Evolutionary conservation across 2,797 vertebrate species (phyloP), one percentile per base, ranked within the genome.

Genomic region (Acipenser ruthenus): DNA sequence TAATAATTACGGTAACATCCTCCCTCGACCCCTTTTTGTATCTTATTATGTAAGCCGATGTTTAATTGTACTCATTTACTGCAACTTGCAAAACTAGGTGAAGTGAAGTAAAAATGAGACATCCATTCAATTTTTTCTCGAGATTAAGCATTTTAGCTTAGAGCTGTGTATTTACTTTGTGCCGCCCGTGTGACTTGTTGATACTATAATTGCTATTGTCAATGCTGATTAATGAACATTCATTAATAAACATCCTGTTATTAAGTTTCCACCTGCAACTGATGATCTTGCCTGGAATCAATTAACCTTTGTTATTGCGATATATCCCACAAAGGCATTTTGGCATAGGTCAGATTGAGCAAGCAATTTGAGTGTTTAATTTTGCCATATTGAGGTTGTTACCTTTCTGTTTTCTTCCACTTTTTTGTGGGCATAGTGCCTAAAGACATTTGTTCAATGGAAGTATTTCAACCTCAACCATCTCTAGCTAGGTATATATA

Each of bases 241-340:
- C 91, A 90, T 93, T 94, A 92, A 94, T 94, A 93, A 88, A 88
- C 92, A 92, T 94, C 93, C 92, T 93, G 90, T 92, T 94, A 92
- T 91, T 93, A 90, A 87, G 85, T 91, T 88, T 94, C 92, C 93
- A 95, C 94, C 93, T 95, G 93, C 92, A 93, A 89, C 88, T 82
- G 76, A 84, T 85, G 84, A 80, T 83, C 88, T 81, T 76, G 90
- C 89, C 92, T 95, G 93, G 91, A 94, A 94, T 95, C 93, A 94
- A 95, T 95, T 95, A 94, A 88, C 85, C 91, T 89, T 87, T 89
- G 90, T 93, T 92, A 93, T 92, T 91, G 77, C 91, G 86, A 93
- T 95, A 94, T 94, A 91, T 90, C 88, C 88, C 86, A 86, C 86
- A 87, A 90, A 89, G 87, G 84, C 84, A 82, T 88, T 87, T 87